Conservation (phyloP, 1,140 invertebrate genomes). For the Plutomurus gul region DNA sequence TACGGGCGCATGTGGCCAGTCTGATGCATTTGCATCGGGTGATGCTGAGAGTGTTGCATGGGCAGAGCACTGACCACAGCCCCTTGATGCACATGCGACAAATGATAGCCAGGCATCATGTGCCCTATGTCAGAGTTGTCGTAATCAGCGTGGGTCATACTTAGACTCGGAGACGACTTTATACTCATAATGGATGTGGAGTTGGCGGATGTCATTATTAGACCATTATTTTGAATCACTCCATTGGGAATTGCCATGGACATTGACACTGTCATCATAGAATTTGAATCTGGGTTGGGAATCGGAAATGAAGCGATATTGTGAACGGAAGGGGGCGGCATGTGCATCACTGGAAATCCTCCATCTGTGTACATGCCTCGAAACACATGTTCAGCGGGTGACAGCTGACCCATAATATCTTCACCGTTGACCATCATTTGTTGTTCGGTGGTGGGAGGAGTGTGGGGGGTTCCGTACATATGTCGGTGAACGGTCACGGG, state of each 20-base stretch:
- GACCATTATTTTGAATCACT: not conserved
- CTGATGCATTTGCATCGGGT: constrained; percentile 16
- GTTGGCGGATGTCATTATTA: not conserved
- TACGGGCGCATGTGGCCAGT: not conserved
- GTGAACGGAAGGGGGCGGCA: not conserved
- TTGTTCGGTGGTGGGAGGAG: not conserved
- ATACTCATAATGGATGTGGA: constrained; percentile 10
- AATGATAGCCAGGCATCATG: constrained; percentile 8
- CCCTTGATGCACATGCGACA: constrained; percentile 32
- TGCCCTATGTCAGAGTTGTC: not conserved
- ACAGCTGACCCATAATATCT: not conserved
- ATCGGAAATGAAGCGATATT: not conserved
- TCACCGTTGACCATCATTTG: not conserved
- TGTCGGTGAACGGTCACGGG: not conserved
- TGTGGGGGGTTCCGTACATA: not conserved
- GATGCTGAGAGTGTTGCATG: constrained; percentile 36
- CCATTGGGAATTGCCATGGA: not conserved
- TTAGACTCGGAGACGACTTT: not conserved
- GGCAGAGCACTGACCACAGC: constrained; percentile 33
- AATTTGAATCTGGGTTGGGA: not conserved
- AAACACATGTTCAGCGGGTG: not conserved
- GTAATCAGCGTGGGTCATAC: not conserved
- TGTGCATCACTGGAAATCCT: not conserved
- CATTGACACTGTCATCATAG: not conserved
- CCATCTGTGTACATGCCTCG: not conserved